phyloP scores from a whole-genome alignment of 2,113 vertebrate genomes.

The Chaenocephalus aceratus region DNA sequence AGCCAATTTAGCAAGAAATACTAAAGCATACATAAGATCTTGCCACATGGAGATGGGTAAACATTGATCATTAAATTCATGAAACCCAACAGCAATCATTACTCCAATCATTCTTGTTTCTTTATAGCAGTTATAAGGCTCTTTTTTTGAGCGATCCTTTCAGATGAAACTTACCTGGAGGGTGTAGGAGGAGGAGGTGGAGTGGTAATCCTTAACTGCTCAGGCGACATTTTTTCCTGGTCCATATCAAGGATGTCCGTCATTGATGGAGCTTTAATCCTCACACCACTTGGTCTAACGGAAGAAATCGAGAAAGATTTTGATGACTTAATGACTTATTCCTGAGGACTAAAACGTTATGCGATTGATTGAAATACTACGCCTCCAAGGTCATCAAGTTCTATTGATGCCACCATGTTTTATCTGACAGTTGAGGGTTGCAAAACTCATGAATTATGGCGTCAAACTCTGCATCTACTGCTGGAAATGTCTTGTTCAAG shows the following conservation, averaged over 20 bases:
- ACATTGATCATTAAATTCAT: background rate
- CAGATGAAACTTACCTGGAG: constrained; percentile 74
- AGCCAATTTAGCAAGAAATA: background rate
- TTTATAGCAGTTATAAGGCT: background rate
- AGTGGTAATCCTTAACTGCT: constrained; percentile 59
- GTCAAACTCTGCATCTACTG: too few species aligned
- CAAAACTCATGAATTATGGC: too few species aligned
- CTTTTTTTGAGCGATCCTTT: background rate
- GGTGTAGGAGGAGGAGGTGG: constrained; percentile 49
- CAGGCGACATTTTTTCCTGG: constrained; percentile 23
- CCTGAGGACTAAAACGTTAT: background rate
- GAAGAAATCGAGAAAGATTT: constrained; percentile 14
- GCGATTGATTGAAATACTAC: too few species aligned
- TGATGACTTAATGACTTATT: background rate
- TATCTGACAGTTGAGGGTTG: too few species aligned
- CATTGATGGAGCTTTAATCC: constrained; percentile 86
- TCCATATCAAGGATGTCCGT: constrained; percentile 83
- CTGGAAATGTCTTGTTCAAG: too few species aligned
- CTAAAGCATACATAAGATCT: background rate
- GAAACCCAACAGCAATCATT: background rate
- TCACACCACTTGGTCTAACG: constrained; percentile 79
- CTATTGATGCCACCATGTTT: too few species aligned
- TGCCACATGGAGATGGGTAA: background rate
- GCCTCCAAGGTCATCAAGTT: too few species aligned
- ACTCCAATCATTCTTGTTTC: background rate